Percentiles rank a stretch among this genome's conserved stretches.
Conservation (phyloP, 1,140 invertebrate genomes). For the Asobara japonica region DNA sequence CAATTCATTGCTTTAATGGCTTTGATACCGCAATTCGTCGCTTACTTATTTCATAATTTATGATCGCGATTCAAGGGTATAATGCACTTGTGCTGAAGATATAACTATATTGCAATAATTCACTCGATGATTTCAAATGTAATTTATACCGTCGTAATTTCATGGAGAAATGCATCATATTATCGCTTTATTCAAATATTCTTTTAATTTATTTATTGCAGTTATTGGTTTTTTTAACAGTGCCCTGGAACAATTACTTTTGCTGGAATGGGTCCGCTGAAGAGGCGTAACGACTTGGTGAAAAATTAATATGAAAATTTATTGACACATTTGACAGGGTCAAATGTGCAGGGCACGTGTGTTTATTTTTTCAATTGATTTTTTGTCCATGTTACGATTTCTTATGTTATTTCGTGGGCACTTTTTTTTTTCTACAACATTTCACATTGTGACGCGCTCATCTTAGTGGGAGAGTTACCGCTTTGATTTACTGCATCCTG, state of each 20-base stretch:
- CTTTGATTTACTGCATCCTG: slow-evolving; percentile 46
- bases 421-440: background rate
- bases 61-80: slow-evolving; percentile 19
- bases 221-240: background rate
- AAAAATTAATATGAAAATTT: slow-evolving; percentile 25
- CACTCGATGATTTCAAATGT: slow-evolving; percentile 25
- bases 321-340: slow-evolving; percentile 19
- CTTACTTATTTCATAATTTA: background rate
- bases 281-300: background rate
- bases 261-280: background rate
- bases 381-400: slow-evolving; percentile 17
- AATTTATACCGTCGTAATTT: slow-evolving; percentile 28
- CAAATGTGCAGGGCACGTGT: background rate
- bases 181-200: background rate
- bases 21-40: background rate
- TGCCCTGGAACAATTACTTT: slow-evolving; percentile 23
- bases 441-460: background rate
- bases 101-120: slow-evolving; percentile 47
- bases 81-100: background rate
- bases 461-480: slow-evolving; percentile 32
- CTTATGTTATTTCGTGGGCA: background rate
- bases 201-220: background rate
- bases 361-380: slow-evolving; percentile 29
- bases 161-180: slow-evolving; percentile 19
- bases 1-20: background rate